Evolutionary conservation across 2,113 vertebrate species (phyloP).

Genomic region (Cynopterus brachyotis): DNA sequence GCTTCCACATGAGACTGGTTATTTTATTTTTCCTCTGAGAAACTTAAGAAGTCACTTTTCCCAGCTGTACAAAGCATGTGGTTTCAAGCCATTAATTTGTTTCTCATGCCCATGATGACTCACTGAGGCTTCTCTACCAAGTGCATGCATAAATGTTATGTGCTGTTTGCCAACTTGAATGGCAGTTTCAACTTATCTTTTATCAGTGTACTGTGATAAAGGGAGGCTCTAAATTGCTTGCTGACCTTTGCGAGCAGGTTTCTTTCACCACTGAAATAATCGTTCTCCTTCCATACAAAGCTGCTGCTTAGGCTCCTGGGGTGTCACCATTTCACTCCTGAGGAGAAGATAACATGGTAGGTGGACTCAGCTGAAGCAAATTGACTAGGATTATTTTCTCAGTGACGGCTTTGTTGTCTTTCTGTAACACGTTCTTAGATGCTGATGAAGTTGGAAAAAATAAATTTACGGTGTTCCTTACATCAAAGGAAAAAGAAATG

Average conservation of each 20-base stretch:
- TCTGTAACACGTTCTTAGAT: constrained; percentile 65
- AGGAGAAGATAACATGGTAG: constrained; percentile 78
- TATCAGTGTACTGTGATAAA: constrained; percentile 55
- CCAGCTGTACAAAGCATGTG: neutral
- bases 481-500: constrained; percentile 56
- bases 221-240: constrained; percentile 62
- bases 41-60: neutral
- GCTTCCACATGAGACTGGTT: neutral
- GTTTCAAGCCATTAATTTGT: neutral
- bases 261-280: constrained; percentile 68
- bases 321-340: constrained; percentile 71
- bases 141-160: neutral
- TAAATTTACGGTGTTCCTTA: constrained; percentile 43
- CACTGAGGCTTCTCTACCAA: constrained; percentile 3
- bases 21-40: neutral
- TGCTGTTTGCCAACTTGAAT: constrained; percentile 67
- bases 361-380: constrained; percentile 77
- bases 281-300: constrained; percentile 44
- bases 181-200: constrained; percentile 68
- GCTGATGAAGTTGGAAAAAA: constrained; percentile 69
- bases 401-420: constrained; percentile 73
- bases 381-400: constrained; percentile 77
- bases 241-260: constrained; percentile 63
- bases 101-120: neutral
- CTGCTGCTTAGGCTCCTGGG: constrained; percentile 43